Conservation (phyloP, 2,113 vertebrate species). For the Ammospiza caudacuta region DNA sequence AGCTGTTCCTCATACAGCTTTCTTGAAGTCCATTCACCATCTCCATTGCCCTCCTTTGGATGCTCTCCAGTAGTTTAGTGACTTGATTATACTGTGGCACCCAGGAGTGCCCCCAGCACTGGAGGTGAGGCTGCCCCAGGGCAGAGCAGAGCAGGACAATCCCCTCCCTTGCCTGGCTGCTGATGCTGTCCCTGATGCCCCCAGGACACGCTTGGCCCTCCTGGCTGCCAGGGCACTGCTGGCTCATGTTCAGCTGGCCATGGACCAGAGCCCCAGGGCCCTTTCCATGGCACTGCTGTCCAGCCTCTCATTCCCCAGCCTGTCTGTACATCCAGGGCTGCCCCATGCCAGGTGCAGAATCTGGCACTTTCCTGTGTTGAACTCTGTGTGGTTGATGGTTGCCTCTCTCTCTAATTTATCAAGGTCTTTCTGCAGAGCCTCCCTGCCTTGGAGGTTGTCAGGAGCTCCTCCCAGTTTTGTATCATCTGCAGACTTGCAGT, state of each 20-base stretch:
- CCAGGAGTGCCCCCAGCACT: background rate
- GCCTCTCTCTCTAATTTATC: background rate
- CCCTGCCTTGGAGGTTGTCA: background rate
- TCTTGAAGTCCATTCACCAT: rapidly evolving
- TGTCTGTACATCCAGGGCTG: background rate
- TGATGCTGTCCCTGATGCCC: background rate
- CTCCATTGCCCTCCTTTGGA: background rate
- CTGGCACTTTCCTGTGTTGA: rapidly evolving
- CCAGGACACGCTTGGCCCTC: background rate
- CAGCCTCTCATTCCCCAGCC: too few species aligned
- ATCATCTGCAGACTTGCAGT: background rate
- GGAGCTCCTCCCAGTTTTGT: background rate
- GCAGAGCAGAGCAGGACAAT: background rate
- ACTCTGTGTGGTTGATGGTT: background rate
- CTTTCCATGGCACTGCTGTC: too few species aligned
- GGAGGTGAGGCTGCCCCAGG: background rate
- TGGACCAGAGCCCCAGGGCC: too few species aligned
- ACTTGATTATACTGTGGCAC: background rate
- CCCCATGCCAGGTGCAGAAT: background rate
- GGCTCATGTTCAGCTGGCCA: too few species aligned
- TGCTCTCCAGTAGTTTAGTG: background rate
- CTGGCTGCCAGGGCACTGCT: too few species aligned
- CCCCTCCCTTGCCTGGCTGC: background rate
- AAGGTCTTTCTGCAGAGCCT: background rate
- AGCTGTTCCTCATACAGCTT: rapidly evolving